phyloP scores from a whole-genome alignment of 1,140 invertebrate genomes.

The Propsilocerus akamusi region DNA sequence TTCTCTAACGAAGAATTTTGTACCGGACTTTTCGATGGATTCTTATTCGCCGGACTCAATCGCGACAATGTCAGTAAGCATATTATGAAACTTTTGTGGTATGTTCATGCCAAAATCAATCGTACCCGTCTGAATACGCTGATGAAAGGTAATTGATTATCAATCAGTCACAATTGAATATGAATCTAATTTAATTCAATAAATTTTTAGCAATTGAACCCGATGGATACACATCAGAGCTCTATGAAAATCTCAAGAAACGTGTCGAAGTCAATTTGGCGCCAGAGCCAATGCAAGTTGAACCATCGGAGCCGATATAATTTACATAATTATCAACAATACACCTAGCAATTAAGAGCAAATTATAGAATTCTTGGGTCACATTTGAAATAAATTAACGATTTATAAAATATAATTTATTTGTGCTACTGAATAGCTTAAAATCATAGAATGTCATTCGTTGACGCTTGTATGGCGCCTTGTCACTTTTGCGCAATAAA shows the following conservation, averaged over 20 bases:
- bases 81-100: constrained; percentile 80
- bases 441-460: too few species aligned
- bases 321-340: too few species aligned
- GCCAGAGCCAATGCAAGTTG: background rate
- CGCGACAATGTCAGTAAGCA: constrained; percentile 88
- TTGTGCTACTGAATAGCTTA: too few species aligned
- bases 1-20: constrained; percentile 89
- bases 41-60: constrained; percentile 74
- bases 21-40: constrained; percentile 90
- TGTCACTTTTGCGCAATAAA: too few species aligned
- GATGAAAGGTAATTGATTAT: constrained; percentile 62
- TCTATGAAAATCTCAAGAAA: background rate
- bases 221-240: constrained; percentile 18
- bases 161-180: constrained; percentile 59
- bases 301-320: too few species aligned
- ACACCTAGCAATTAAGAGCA: too few species aligned
- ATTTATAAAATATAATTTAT: too few species aligned
- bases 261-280: background rate
- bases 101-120: constrained; percentile 67
- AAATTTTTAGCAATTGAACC: constrained; percentile 42
- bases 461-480: too few species aligned
- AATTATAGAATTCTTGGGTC: too few species aligned
- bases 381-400: too few species aligned
- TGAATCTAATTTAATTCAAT: too few species aligned
- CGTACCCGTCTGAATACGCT: constrained; percentile 52